These are phyloP conservation scores for Chloroceryle inda DNA, from an alignment of 2,797 vertebrate genomes.

Conservation along the genomic window DNA sequence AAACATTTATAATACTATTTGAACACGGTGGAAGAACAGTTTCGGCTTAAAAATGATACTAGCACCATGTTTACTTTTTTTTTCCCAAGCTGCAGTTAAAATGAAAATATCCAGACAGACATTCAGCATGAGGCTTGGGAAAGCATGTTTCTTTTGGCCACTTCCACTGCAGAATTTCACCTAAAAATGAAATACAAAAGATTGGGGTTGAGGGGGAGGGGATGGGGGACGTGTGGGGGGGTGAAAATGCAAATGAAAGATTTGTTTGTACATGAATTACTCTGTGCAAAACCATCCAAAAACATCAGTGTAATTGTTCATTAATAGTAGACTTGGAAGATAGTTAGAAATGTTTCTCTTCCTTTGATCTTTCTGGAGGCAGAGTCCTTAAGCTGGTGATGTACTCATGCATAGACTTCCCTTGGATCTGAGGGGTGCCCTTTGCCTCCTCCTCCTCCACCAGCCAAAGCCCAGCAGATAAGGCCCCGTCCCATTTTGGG, in stretches of 20 bases:
- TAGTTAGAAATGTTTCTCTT: conserved; percentile 62
- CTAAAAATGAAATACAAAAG: conserved; percentile 71
- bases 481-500: neutral
- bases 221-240: neutral
- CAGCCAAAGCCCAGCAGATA: neutral
- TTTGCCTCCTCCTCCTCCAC: no score
- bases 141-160: conserved; percentile 80
- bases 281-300: conserved; percentile 73
- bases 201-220: neutral
- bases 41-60: conserved; percentile 59
- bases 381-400: neutral
- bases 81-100: conserved; percentile 66
- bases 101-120: conserved; percentile 75
- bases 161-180: conserved; percentile 62
- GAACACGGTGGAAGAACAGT: neutral
- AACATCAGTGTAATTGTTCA: conserved; percentile 27
- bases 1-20: conserved; percentile 55
- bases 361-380: conserved; percentile 72
- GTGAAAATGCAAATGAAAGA: conserved; percentile 68
- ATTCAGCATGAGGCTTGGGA: conserved; percentile 52
- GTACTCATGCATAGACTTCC: neutral
- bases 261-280: conserved; percentile 78
- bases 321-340: conserved; percentile 76
- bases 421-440: neutral
- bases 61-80: conserved; percentile 57